Conservation (phyloP, 2,113 vertebrate genomes). For the Paradisaea rubra region DNA sequence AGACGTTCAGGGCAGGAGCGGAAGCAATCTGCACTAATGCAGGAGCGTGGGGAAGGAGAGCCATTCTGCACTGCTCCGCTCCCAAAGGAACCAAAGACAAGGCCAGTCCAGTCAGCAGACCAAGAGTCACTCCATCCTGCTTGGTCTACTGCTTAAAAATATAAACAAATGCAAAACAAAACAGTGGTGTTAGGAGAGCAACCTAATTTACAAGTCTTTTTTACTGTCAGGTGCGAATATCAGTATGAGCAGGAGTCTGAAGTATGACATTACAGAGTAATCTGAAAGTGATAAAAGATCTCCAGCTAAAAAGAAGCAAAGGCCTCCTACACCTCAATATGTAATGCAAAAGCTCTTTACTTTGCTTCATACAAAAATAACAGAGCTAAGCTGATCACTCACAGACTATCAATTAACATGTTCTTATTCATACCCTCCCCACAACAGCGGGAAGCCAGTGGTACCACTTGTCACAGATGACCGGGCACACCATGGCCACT, state of each 20-base stretch:
- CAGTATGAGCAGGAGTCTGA: background rate
- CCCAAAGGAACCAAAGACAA: background rate
- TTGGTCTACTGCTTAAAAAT: background rate
- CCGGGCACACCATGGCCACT: background rate
- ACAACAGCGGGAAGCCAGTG: background rate
- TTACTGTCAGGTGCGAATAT: background rate
- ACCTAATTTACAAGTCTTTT: background rate
- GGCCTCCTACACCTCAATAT: background rate
- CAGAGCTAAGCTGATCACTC: background rate
- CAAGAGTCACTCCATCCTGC: background rate
- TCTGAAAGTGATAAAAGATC: background rate
- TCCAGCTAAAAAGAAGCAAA: background rate
- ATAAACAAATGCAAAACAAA: background rate
- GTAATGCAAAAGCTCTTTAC: background rate
- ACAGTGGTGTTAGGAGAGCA: background rate
- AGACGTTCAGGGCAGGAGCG: fast-evolving
- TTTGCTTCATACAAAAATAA: background rate
- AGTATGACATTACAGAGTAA: background rate
- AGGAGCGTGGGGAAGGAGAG: background rate
- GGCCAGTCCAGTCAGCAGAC: background rate
- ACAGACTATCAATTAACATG: background rate
- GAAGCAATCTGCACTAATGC: background rate
- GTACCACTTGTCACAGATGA: background rate
- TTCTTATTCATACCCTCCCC: background rate
- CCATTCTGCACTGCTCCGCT: background rate